Evolutionary conservation across 2,888 invertebrate species (phyloP), one percentile per base, ranked within the genome.

Genomic region (Thyatira batis): DNA sequence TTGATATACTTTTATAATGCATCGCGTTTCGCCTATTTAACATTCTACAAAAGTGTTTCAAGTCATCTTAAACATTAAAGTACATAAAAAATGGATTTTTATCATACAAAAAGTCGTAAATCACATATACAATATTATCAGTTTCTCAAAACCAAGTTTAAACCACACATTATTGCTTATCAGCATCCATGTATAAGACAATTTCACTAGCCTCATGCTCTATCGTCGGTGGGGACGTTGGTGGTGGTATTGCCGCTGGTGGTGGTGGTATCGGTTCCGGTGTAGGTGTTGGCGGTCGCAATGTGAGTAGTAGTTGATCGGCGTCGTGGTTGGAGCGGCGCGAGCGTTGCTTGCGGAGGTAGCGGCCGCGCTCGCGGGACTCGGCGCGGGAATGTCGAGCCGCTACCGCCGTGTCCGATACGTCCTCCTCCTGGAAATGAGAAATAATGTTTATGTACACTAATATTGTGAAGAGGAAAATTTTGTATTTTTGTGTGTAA

Each of bases 351-450:
- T 78, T 76, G 58, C 82, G 78, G 77, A 94, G 85, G 85, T 95
- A 96, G 65, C 96, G 95, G 73, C 95, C 95, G 60, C 95, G 95
- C 87, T 98, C 98, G 63, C 96, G 96, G 10, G 92, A 88, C 85
- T 97, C 97, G 63, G 95, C 95, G 61, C 95, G 94, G 50, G 94
- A 93, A 85, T 98, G 98, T 2, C 98, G 94, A 44, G 89, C 79
- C 3, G 92, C 80, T 67, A 95, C 94, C 0, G 95, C 93, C 56
- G 95, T 94, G 57, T 98, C 97, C 0, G 96, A 95, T 56, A 96
- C 89, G 82, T 98, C 97, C 84, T 98, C 98, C 51, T 93, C 92
- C 93, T 87, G 75, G 0, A 62, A 62, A 25, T 44, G n/a, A n/a
- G 45, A 2, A 4, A 51, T n/a, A 23, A 13, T 17, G n/a, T n/a